Evolutionary conservation across 2,888 invertebrate genomes (phyloP).

Genomic region (Holacanthella duospinosa): DNA sequence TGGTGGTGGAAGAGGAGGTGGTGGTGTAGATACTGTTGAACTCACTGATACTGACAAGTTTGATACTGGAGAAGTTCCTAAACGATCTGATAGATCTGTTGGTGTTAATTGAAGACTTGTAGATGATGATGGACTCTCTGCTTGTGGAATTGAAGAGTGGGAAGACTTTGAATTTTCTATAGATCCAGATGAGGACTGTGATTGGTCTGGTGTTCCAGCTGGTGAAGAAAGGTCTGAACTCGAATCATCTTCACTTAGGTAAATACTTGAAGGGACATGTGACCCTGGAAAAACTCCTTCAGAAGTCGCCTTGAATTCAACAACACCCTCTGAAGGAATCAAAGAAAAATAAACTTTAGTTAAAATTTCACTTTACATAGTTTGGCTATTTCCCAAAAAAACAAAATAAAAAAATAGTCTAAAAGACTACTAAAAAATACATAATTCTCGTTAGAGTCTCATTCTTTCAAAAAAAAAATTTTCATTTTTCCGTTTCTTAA

Average conservation of each 20-base stretch:
- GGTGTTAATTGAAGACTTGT: constrained; percentile 19
- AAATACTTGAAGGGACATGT: constrained; percentile 65
- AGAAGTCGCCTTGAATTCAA: constrained; percentile 83
- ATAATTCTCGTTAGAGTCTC: too few relatives aligned
- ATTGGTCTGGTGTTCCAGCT: constrained; percentile 30
- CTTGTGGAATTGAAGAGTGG: background rate
- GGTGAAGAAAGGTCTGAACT: constrained; percentile 50
- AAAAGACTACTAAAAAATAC: too few relatives aligned
- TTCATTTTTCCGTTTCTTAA: too few relatives aligned
- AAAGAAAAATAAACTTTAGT: background rate
- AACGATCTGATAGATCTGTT: constrained; percentile 13
- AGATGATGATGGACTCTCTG: constrained; percentile 40
- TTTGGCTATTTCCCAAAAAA: too few relatives aligned
- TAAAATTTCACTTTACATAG: too few relatives aligned
- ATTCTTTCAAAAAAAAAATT: too few relatives aligned
- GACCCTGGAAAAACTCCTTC: constrained; percentile 78
- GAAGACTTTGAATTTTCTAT: constrained; percentile 12
- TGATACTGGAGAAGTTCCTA: constrained; percentile 41
- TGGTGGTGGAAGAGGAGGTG: constrained; percentile 28
- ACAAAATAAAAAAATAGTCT: too few relatives aligned
- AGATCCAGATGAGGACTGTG: constrained; percentile 10
- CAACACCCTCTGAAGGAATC: constrained; percentile 58
- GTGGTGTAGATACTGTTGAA: constrained; percentile 21
- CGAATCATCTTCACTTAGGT: constrained; percentile 77
- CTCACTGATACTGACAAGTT: constrained; percentile 52